Evolutionary conservation across 2,888 invertebrate species (phyloP).

Genomic region (Xanthia togata): DNA sequence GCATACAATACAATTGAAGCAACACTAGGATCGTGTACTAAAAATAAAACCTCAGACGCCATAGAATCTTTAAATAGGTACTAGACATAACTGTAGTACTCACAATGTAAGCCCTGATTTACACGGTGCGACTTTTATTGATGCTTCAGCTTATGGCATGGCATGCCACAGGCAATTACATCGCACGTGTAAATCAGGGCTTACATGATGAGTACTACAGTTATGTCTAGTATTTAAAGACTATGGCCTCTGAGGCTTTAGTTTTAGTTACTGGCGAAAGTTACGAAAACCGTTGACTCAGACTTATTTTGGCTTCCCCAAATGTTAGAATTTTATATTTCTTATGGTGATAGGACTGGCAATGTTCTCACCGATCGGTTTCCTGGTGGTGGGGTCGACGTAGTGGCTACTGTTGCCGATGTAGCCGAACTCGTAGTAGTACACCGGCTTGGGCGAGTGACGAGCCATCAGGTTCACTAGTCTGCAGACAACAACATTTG

Average conservation of each 20-base stretch:
- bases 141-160: background rate
- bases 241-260: no score
- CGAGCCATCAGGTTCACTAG: conserved; percentile 77
- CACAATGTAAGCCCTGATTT: background rate
- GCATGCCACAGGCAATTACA: background rate
- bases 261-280: background rate
- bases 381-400: conserved; percentile 74
- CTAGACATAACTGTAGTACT: no score
- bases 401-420: conserved; percentile 79
- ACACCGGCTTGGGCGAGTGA: conserved; percentile 74
- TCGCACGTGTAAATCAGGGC: background rate
- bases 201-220: background rate
- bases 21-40: background rate
- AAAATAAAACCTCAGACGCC: no score
- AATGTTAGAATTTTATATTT: background rate
- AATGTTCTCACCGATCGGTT: conserved; percentile 70
- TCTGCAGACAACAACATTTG: conserved; percentile 56
- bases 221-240: background rate
- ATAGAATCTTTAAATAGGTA: no score
- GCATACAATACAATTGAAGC: background rate
- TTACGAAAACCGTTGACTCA: background rate
- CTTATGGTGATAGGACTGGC: background rate
- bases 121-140: background rate
- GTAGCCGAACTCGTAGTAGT: conserved; percentile 80
- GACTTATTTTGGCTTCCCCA: background rate